phyloP scores from a whole-genome alignment of 2,113 vertebrate species.

The Grammomys dolichurus region DNA sequence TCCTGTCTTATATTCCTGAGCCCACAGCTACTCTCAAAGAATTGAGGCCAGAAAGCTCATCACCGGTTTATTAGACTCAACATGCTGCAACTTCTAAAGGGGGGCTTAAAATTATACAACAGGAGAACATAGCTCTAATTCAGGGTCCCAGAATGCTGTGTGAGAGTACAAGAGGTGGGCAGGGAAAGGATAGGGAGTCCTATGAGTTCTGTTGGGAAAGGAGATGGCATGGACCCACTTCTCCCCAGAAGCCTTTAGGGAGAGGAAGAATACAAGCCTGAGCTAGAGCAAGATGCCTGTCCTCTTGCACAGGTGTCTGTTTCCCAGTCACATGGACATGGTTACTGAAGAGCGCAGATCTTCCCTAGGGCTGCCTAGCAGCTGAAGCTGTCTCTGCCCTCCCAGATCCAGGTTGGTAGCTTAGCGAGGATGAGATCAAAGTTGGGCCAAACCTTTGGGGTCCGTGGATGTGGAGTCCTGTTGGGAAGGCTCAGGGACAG shows the following conservation, averaged over 20 bases:
- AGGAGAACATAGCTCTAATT: not conserved
- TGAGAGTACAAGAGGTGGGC: not conserved
- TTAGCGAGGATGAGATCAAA: constrained; percentile 48
- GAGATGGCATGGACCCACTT: not conserved
- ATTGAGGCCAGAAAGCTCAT: not conserved
- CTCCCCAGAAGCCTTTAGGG: not conserved
- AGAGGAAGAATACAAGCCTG: not conserved
- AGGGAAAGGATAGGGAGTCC: not conserved
- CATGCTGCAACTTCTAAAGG: not conserved
- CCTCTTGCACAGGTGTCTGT: not conserved
- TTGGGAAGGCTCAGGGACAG: not conserved
- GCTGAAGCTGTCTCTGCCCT: not conserved
- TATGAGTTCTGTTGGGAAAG: not conserved
- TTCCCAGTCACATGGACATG: not conserved
- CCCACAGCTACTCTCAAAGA: not conserved
- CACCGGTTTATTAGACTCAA: constrained; percentile 67
- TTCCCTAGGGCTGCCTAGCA: not conserved
- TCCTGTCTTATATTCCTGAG: too few relatives aligned
- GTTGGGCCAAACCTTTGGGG: constrained; percentile 67
- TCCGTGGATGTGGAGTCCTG: constrained; percentile 54
- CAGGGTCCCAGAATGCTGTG: not conserved
- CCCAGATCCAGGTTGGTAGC: not conserved
- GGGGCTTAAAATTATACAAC: too few relatives aligned
- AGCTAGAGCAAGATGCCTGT: not conserved
- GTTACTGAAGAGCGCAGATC: not conserved